Evolutionary conservation across 2,888 invertebrate species (phyloP), one percentile per base, ranked within the genome.

Genomic region (Heteropelma amictum): DNA sequence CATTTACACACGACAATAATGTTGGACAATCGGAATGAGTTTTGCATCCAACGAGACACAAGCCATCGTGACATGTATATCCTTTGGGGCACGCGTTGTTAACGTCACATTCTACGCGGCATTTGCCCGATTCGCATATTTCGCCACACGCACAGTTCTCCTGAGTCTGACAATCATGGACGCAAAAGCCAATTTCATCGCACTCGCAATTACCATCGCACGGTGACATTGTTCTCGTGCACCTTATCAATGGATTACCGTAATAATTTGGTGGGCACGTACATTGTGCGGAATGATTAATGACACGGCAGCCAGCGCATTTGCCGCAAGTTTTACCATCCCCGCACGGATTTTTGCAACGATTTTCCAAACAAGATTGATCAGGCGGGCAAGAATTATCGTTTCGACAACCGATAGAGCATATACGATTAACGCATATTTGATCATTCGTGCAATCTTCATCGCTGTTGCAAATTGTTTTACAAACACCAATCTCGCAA

Each of bases 371-470:
- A 86, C 97, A 97, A 10, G 96, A 94, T 88, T 96, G 92, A 72
- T 94, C 91, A 74, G 90, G 91, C 6, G 93, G 91, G 86, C 97
- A 97, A 10, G 94, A 92, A 47, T 93, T 93, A 86, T 97, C 97
- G 84, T 94, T 95, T 72, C 97, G 92, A 85, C 97, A 97, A 49
- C 97, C 97, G 82, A 94, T 92, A 85, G 95, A 93, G 86, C 97
- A 97, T 77, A 97, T 91, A 82, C 96, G 92, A 83, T 95, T 95
- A 87, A 95, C 95, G 84, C 97, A 97, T 82, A 97, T 96, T 89
- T 96, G 95, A 79, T 95, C 94, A 10, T 92, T 91, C 17, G 92
- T 93, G 84, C 97, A 97, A 72, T 94, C 93, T 10, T 93, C 92
- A 86, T 97, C 97, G 61, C 94, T 95, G 85, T 96, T 97, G 85